phyloP scores from a whole-genome alignment of 2,113 vertebrate species.

The Ranitomeya variabilis region DNA sequence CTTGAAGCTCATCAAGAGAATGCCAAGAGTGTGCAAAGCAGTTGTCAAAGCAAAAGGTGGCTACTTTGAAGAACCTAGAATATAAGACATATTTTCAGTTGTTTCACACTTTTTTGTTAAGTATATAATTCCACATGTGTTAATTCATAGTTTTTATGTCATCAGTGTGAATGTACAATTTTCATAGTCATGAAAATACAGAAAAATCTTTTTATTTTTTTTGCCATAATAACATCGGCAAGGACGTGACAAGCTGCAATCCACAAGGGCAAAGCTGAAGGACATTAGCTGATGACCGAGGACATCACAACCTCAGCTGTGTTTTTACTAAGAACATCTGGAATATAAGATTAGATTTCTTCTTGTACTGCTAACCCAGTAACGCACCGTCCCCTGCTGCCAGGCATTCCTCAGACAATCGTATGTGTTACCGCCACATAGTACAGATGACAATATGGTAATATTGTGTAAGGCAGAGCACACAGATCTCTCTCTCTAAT shows the following conservation, averaged over 20 bases:
- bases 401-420: neutral
- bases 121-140: too few species aligned
- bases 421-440: neutral
- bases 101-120: too few species aligned
- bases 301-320: neutral
- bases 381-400: neutral
- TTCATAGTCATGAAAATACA: too few species aligned
- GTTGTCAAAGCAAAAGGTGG: too few species aligned
- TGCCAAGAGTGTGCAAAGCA: too few species aligned
- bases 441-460: slow-evolving; percentile 29
- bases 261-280: slow-evolving; percentile 23
- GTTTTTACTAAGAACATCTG: slow-evolving; percentile 27
- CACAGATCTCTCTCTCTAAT: slow-evolving; percentile 43
- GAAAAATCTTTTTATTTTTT: too few species aligned
- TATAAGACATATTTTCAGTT: too few species aligned
- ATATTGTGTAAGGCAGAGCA: slow-evolving; percentile 9
- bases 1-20: too few species aligned
- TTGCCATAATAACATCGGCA: neutral
- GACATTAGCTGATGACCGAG: neutral
- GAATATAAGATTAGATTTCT: slow-evolving; percentile 16
- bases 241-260: neutral
- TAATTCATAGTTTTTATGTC: too few species aligned
- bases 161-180: too few species aligned
- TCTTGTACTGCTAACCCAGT: neutral
- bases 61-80: too few species aligned